Evolutionary conservation across 2,797 vertebrate species (phyloP).

Genomic region (Potorous gilbertii): DNA sequence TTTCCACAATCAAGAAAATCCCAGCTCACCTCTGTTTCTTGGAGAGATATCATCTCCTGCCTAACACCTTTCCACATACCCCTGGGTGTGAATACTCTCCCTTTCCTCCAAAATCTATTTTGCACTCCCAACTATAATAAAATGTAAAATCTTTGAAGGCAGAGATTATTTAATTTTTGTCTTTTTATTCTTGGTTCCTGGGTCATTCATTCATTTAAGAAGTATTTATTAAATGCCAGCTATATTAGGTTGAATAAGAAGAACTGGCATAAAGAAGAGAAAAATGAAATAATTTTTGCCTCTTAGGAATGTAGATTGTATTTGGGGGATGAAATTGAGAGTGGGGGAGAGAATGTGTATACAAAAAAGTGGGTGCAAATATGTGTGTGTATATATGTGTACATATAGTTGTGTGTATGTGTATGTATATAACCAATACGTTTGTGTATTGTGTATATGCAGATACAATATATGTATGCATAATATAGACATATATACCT

Average conservation of each 20-base stretch:
- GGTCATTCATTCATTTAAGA: not conserved
- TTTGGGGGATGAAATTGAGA: not conserved
- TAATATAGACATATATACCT: not conserved
- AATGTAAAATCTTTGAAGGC: not conserved
- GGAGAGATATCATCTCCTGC: not conserved
- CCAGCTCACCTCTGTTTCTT: not conserved
- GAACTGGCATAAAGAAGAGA: not conserved
- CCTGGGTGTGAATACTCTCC: not conserved
- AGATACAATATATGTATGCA: not conserved
- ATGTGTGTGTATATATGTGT: too few species aligned
- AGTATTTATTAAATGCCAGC: not conserved
- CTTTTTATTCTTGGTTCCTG: not conserved
- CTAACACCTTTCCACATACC: not conserved
- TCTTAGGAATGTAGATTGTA: not conserved
- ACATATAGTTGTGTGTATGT: not conserved
- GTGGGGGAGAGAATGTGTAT: not conserved
- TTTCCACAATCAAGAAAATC: not conserved
- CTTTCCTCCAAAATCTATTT: not conserved
- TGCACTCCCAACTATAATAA: not conserved
- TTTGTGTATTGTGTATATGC: not conserved
- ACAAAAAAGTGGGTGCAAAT: not conserved
- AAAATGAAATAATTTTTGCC: not conserved
- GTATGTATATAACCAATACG: not conserved
- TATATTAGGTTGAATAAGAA: not conserved
- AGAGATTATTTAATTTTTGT: not conserved